Percentiles rank a stretch among this genome's conserved stretches.
Conservation (phyloP, 1,140 invertebrate species). For the roundworm (Caenorhabditis elegans) region DNA sequence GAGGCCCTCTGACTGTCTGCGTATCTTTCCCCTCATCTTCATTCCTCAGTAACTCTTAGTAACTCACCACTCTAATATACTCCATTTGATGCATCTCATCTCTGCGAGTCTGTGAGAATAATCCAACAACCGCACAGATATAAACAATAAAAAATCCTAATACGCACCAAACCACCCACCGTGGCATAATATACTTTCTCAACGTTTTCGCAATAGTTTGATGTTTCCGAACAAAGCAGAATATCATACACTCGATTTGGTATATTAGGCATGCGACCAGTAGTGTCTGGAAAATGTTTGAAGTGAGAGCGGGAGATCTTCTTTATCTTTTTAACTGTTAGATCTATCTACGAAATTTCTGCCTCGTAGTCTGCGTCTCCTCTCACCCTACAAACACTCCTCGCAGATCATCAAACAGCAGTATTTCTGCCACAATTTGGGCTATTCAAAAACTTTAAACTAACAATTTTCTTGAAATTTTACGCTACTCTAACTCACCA, state of each 20-base stretch:
- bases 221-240: neutral
- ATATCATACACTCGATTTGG: neutral
- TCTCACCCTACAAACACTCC: too few species aligned
- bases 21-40: too few species aligned
- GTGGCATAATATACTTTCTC: neutral
- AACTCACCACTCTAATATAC: neutral
- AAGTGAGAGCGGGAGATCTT: too few species aligned
- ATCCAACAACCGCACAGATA: neutral
- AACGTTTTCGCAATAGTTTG: neutral
- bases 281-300: neutral
- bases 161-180: neutral
- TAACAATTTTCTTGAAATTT: neutral
- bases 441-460: too few species aligned
- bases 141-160: neutral
- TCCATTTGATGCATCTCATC: neutral
- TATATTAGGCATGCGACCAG: neutral
- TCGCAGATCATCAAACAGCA: too few species aligned
- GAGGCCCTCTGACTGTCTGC: too few species aligned
- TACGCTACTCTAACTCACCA: neutral
- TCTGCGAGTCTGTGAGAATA: neutral
- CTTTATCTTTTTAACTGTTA: too few species aligned
- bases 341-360: too few species aligned
- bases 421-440: too few species aligned
- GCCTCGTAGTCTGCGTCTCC: too few species aligned
- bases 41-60: too few species aligned